A percentile compares a stretch with the other conserved stretches of the same genome.
Conservation (phyloP, 2,113 vertebrate species). For the Chroicocephalus ridibundus region DNA sequence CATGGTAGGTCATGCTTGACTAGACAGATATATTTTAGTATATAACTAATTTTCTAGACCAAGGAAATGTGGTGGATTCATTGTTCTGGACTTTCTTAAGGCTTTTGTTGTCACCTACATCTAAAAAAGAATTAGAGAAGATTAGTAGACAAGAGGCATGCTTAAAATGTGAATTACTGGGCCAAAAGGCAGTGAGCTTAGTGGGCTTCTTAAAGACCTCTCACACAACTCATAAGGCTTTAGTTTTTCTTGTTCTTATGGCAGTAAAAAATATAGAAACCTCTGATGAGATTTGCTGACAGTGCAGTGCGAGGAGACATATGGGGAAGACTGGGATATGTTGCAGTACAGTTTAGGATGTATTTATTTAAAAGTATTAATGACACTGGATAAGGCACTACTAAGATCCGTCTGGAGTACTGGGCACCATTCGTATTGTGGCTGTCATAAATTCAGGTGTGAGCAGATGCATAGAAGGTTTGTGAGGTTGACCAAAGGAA, state of each 20-base stretch:
- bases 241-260: neutral
- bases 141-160: neutral
- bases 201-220: neutral
- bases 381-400: neutral
- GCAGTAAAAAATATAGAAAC: neutral
- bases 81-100: neutral
- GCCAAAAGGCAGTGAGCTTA: neutral
- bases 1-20: neutral
- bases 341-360: neutral
- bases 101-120: neutral
- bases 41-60: neutral
- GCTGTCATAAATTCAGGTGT: neutral
- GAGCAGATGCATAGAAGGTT: neutral
- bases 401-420: neutral
- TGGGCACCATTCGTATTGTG: neutral
- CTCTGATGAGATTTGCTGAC: neutral
- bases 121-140: neutral
- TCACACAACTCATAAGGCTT: neutral
- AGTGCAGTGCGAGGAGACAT: too few species aligned
- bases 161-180: neutral
- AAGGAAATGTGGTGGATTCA: neutral
- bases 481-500: neutral
- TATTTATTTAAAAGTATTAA: neutral
- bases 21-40: neutral
- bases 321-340: too few species aligned